Percentiles rank a stretch among this genome's conserved stretches.
Conservation (phyloP, 2,888 invertebrate species). For the Epinotia ramella region DNA sequence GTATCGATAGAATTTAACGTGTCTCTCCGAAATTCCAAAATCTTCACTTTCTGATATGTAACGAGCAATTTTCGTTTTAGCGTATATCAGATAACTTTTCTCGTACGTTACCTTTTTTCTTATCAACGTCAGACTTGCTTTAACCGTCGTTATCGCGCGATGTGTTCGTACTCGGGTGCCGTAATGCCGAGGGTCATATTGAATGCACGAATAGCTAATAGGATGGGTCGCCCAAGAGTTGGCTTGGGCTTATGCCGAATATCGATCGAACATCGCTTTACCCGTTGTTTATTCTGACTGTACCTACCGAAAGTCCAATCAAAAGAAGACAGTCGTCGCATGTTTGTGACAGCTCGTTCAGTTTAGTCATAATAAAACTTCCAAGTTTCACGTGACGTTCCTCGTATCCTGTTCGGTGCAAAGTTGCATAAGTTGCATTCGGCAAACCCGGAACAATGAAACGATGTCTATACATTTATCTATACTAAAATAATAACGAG, state of each 20-base stretch:
- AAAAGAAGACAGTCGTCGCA: not conserved
- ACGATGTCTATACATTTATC: no score
- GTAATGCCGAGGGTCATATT: conserved; percentile 52
- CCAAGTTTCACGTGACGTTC: not conserved
- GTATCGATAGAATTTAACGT: conserved; percentile 24
- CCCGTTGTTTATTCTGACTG: conserved; percentile 34
- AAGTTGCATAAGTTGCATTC: no score
- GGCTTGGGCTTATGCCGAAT: conserved; percentile 47
- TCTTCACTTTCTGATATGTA: conserved; percentile 4
- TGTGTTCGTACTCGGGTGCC: conserved; percentile 32
- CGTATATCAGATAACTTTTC: conserved; percentile 29
- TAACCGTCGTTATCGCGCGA: conserved; percentile 38
- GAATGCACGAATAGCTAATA: conserved; percentile 48
- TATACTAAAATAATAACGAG: no score
- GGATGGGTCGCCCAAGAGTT: conserved; percentile 47
- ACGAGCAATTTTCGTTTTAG: conserved; percentile 32
- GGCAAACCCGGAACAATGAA: no score
- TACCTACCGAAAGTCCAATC: conserved; percentile 5
- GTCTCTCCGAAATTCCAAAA: not conserved
- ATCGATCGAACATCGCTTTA: conserved; percentile 50
- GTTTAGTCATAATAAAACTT: conserved; percentile 1
- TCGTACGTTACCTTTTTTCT: conserved; percentile 29
- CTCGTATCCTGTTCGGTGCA: not conserved
- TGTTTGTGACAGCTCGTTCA: conserved; percentile 25
- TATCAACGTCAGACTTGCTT: conserved; percentile 31